These are phyloP conservation scores for Circaetus cinerascens DNA, from an alignment of 2,113 vertebrate species.

Conservation along the genomic window DNA sequence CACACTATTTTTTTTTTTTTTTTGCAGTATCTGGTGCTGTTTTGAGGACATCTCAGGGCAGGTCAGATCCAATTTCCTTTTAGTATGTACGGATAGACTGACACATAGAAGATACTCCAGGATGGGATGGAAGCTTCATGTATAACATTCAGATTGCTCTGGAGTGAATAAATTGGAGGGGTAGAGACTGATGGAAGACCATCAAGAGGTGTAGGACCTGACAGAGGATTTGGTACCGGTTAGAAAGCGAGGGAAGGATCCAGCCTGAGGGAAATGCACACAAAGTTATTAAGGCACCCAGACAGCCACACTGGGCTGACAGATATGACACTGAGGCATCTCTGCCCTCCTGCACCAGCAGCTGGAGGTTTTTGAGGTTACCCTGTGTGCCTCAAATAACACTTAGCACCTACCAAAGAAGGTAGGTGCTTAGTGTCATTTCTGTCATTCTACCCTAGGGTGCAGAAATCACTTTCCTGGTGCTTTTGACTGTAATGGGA, in stretches of 20 bases:
- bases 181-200: background rate
- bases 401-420: background rate
- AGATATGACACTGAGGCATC: background rate
- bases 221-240: background rate
- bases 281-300: background rate
- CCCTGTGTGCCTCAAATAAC: background rate
- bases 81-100: background rate
- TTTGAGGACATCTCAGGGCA: background rate
- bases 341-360: background rate
- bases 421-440: background rate
- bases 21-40: background rate
- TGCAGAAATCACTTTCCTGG: background rate
- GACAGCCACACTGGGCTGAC: background rate
- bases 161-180: background rate
- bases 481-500: background rate
- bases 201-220: background rate
- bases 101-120: background rate
- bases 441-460: background rate
- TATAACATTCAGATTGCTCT: background rate
- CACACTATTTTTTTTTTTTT: background rate
- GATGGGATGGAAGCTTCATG: background rate
- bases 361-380: background rate
- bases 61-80: background rate
- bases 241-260: background rate
- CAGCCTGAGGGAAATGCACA: background rate